Evolutionary conservation across 2,797 vertebrate species (phyloP), one percentile per base, ranked within the genome.

Genomic region (Pangasius larnaudii): DNA sequence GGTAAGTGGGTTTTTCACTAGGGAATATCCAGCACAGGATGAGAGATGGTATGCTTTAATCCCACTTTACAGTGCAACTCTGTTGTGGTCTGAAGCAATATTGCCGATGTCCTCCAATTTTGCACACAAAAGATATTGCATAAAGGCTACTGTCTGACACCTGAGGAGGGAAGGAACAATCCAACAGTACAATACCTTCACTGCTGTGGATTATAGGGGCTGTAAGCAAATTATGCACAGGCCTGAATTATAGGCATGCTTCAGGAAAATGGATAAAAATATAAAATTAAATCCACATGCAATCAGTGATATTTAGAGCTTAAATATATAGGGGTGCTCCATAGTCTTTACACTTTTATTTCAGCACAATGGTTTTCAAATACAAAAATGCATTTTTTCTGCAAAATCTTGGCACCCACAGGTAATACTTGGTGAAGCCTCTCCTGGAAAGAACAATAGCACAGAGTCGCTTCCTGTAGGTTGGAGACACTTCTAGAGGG

Each of bases 1-100:
- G 33, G 63, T 90, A 88, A 90, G 85, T 89, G 88, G 85, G 88
- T 90, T 87, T 85, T 89, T 91, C 88, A 78, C 10, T 56, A 89
- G 79, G 81, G 74, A 58, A 88, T 72, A 90, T 89, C 84, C 88
- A 88, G 85, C 85, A 87, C 67, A 71, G 79, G 86, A 90, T 91
- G 86, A 91, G 86, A 88, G 91, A 90, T 91, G 85, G 77, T 19
- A 72, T 63, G 42, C 85, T 86, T 87, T 86, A 88, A 88, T 89
- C 86, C 86, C 81, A 86, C 88, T 79, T 89, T 90, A 87, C 88
- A 82, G 88, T 75, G 72, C 79, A 87, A 82, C 36, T 88, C 82
- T 90, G 86, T 65, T n/a, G 88, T 86, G 86, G 82, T 77, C 89
- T 84, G 74, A 51, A 78, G 83, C 82, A 88, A 74, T 75, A 86